phyloP scores from a whole-genome alignment of 1,140 invertebrate genomes.

The Listronotus oregonensis region DNA sequence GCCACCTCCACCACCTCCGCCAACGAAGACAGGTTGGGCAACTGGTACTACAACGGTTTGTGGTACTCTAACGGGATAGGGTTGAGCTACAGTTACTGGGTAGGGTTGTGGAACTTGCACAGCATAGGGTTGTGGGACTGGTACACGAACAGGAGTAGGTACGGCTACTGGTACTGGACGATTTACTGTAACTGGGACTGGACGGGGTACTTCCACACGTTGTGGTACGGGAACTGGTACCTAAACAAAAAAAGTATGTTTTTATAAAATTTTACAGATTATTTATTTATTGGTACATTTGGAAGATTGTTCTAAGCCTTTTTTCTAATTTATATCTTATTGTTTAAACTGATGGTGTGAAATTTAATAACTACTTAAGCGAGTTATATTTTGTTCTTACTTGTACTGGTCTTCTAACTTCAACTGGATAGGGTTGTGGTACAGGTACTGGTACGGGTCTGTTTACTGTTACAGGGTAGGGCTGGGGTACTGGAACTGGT shows the following conservation, averaged over 20 bases:
- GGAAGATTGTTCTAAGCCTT: too few relatives aligned
- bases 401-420: slow-evolving; percentile 52
- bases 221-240: slow-evolving; percentile 52
- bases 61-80: slow-evolving; percentile 46
- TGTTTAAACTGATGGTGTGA: too few relatives aligned
- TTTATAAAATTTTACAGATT: too few relatives aligned
- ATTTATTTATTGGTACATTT: too few relatives aligned
- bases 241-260: slow-evolving; percentile 1
- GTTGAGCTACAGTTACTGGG: slow-evolving; percentile 47
- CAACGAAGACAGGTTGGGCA: slow-evolving; percentile 52
- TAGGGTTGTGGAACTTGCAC: slow-evolving; percentile 46
- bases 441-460: slow-evolving; percentile 56
- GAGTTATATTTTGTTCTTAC: slow-evolving; percentile 30
- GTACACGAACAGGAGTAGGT: slow-evolving; percentile 42
- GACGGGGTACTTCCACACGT: slow-evolving; percentile 43
- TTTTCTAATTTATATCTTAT: too few relatives aligned
- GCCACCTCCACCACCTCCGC: slow-evolving; percentile 40
- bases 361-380: too few relatives aligned
- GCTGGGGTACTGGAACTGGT: slow-evolving; percentile 51
- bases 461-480: slow-evolving; percentile 56
- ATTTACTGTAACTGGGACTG: slow-evolving; percentile 44
- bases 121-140: slow-evolving; percentile 48
- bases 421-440: slow-evolving; percentile 53
- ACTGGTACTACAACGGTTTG: slow-evolving; percentile 47
- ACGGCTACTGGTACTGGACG: slow-evolving; percentile 46